Base-by-base conservation (phyloP, 1,140 invertebrate species). In the Rhopalosiphum maidis region DNA sequence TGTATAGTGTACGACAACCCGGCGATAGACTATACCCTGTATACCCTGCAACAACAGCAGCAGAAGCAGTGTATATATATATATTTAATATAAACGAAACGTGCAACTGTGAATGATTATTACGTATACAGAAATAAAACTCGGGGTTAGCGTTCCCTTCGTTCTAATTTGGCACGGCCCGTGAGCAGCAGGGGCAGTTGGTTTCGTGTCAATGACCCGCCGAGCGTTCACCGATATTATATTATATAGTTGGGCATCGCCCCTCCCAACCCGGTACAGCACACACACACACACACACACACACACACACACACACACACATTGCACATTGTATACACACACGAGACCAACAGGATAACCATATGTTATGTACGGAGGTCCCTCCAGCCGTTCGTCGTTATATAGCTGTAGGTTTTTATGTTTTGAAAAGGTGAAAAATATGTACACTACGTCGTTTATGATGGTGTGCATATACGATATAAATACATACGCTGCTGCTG, bases 101-200 rank as follows among this genome's bases (percentile, higher is more conserved):
- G 91, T 55, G 91, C 91, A 41, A 93, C 91, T 51, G 91, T 92
- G 91, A 83, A 83, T 51, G 48, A 89, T 86, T 55, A 43, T 93
- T 86, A 41, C 68, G 91, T 83, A 68, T 68, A 93, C 91, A 46
- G 43, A 93, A 93, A 93, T 93, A 93, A 93, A 93, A 93, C 91
- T 93, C 82, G 91, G 91, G 91, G 91, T 93, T 93, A 93, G 91
- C 30, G 91, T 92, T 92, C 91, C 91, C 91, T 82, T n/a, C 68
- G 91, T 93, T 93, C 77, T 93, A 93, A 93, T 93, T 93, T 93
- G 91, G 91, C 91, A 93, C 30, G 91, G 91, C 91, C 77, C 91
- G 91, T 54, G 91, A 85, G 77, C 91, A 93, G 82, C 48, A 55
- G 91, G 82, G 91, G 91, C 91, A 93, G 91, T 93, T 93, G 91